These are phyloP conservation scores for Cheumatopsyche charites DNA, from an alignment of 1,140 invertebrate species.

Conservation along the genomic window DNA sequence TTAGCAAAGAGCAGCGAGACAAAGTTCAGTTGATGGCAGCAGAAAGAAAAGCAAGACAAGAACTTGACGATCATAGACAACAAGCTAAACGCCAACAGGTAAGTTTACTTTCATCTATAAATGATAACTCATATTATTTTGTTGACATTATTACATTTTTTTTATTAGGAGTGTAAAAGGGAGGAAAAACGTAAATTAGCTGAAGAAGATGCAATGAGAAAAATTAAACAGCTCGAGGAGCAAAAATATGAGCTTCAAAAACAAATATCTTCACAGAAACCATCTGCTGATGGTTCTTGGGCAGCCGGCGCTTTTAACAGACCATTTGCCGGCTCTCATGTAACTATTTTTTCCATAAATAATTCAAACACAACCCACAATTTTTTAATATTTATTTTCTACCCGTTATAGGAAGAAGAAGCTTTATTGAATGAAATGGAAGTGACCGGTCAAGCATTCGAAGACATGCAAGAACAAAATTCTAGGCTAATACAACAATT, in stretches of 20 bases:
- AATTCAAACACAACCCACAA: not conserved
- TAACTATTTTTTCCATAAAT: constrained; percentile 41
- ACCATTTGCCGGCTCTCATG: constrained; percentile 70
- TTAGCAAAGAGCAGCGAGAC: constrained; percentile 94
- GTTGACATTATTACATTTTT: constrained; percentile 3
- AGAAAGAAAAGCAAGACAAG: constrained; percentile 87
- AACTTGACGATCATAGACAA: constrained; percentile 87
- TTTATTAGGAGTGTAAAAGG: constrained; percentile 82
- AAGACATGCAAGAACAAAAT: constrained; percentile 99
- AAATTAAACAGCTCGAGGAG: constrained; percentile 95
- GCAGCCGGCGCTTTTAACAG: constrained; percentile 55
- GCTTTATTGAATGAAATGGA: constrained; percentile 98
- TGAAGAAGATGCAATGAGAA: constrained; percentile 92
- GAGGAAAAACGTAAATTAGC: constrained; percentile 91
- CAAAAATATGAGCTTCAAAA: constrained; percentile 84
- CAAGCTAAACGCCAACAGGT: constrained; percentile 84
- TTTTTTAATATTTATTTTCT: not conserved
- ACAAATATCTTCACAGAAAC: constrained; percentile 82
- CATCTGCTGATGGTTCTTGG: constrained; percentile 69
- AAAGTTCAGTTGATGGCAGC: constrained; percentile 96
- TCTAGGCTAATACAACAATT: constrained; percentile 94
- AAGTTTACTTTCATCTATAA: constrained; percentile 39
- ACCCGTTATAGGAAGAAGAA: constrained; percentile 83
- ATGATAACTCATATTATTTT: not conserved
- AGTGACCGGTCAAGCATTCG: constrained; percentile 97